Base-by-base conservation (phyloP, 2,888 invertebrate species). In the Theodoxus fluviatilis region DNA sequence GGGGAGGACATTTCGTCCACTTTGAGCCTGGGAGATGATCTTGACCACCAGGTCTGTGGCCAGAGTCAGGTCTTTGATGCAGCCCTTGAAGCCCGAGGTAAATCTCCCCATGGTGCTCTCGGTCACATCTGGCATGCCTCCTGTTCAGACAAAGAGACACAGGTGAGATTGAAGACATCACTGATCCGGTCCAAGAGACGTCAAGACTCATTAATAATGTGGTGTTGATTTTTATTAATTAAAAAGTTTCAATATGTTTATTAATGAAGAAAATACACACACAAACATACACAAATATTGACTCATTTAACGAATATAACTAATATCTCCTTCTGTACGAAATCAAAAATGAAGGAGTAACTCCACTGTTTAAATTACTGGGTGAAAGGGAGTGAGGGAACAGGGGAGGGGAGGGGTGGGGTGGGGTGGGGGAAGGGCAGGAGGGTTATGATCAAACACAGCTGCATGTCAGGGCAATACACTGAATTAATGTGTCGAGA, bases 21-120 rank as follows among this genome's bases (percentile, higher is more conserved):
- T 90, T 52, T 91, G 88, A 7, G 92, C 91, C 55, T 93, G 89
- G 18, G 92, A 91, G 52, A 89, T 82, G 63, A 90, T 84, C 70
- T 88, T 85, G 63, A 95, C 91, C 79, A 92, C 91, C 83, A 92
- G 92, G 86, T 94, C 94, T 18, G 93, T 92, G 77, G 93, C 93
- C 66, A 95, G 89, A 1, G 93, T 92, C 79, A 95, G 91, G 87
- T 94, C 93, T 57, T 93, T 93, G 80, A 95, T 92, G 88, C 95
- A 95, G 43, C 95, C 95, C 52, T 91, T 89, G 73, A 94, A 91
- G 38, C 94, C 94, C 73, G 90, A 90, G 68, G 90, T 89, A 87
- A 93, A 94, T 86, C 91, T 91, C 71, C 84, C 81, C 75, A 85
- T 78, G 72, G 87, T 87, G 61, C 81, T 81, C 65, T 92, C 89